Conservation (phyloP, 2,888 invertebrate genomes). For the Chrysina gloriosa region DNA sequence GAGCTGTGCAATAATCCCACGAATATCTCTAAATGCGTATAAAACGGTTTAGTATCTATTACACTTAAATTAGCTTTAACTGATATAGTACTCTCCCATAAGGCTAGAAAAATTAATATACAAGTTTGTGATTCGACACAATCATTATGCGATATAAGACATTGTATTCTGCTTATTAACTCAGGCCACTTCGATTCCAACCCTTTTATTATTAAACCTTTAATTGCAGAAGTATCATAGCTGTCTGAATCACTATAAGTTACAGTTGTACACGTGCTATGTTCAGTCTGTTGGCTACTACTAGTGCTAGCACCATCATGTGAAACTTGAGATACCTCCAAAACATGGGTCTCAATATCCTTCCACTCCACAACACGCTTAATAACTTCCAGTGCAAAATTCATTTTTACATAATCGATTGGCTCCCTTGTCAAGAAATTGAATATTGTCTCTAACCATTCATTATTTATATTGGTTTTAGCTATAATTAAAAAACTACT, state of each 20-base stretch:
- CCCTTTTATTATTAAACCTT: constrained; percentile 86
- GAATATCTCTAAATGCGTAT: constrained; percentile 85
- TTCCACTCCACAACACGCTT: constrained; percentile 91
- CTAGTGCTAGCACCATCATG: constrained; percentile 57
- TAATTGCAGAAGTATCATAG: constrained; percentile 86
- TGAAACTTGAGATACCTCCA: constrained; percentile 73
- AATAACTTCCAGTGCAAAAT: constrained; percentile 86
- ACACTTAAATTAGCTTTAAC: constrained; percentile 91
- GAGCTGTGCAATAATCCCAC: constrained; percentile 75
- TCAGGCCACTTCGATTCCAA: constrained; percentile 87
- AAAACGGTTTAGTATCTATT: constrained; percentile 89
- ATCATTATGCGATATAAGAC: constrained; percentile 70
- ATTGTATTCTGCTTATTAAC: constrained; percentile 78
- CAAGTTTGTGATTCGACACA: constrained; percentile 76
- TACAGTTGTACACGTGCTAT: constrained; percentile 69
- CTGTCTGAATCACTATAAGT: constrained; percentile 83
- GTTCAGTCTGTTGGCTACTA: constrained; percentile 48
- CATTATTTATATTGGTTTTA: constrained; percentile 82
- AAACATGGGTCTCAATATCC: constrained; percentile 82
- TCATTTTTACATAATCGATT: constrained; percentile 78
- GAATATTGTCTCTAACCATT: constrained; percentile 82
- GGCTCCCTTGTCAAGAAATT: constrained; percentile 77
- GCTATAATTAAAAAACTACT: constrained; percentile 87
- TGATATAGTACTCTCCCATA: constrained; percentile 92
- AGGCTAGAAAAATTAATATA: constrained; percentile 82